These are phyloP conservation scores for Gari tellinella DNA, from an alignment of 2,888 invertebrate genomes.

Conservation along the genomic window DNA sequence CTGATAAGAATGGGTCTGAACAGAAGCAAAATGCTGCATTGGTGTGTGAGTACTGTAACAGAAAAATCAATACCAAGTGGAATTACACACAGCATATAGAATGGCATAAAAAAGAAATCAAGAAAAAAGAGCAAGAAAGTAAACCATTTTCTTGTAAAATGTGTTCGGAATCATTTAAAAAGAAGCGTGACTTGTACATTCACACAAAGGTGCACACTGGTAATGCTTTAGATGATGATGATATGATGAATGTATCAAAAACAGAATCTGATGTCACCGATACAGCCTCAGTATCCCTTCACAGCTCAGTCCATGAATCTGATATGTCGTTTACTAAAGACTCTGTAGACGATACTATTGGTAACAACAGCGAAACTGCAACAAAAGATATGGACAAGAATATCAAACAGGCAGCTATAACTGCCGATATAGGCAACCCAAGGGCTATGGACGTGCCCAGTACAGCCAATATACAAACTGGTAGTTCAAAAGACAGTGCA, in stretches of 20 bases:
- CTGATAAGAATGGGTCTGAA: too few relatives aligned
- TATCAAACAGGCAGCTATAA: too few relatives aligned
- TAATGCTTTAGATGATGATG: background rate
- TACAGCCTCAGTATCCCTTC: background rate
- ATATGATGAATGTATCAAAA: background rate
- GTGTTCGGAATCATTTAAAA: conserved; percentile 51
- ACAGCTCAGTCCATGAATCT: too few relatives aligned
- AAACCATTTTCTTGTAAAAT: conserved; percentile 51
- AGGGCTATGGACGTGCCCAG: too few relatives aligned
- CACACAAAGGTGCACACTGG: conserved; percentile 44
- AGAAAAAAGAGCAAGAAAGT: conserved; percentile 4
- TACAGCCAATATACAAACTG: too few relatives aligned
- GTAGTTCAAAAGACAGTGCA: too few relatives aligned
- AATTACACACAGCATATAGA: conserved; percentile 17
- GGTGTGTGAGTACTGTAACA: conserved; percentile 14
- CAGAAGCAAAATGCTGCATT: too few relatives aligned
- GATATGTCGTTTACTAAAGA: too few relatives aligned
- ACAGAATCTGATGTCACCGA: conserved; percentile 4
- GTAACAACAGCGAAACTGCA: too few relatives aligned
- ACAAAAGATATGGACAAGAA: too few relatives aligned
- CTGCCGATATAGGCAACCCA: too few relatives aligned
- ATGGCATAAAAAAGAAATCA: conserved; percentile 14
- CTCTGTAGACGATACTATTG: too few relatives aligned
- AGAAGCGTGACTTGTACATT: conserved; percentile 54
- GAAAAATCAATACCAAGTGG: conserved; percentile 11